Base-by-base conservation (phyloP, 2,888 invertebrate genomes). In the Hymenopus coronatus region DNA sequence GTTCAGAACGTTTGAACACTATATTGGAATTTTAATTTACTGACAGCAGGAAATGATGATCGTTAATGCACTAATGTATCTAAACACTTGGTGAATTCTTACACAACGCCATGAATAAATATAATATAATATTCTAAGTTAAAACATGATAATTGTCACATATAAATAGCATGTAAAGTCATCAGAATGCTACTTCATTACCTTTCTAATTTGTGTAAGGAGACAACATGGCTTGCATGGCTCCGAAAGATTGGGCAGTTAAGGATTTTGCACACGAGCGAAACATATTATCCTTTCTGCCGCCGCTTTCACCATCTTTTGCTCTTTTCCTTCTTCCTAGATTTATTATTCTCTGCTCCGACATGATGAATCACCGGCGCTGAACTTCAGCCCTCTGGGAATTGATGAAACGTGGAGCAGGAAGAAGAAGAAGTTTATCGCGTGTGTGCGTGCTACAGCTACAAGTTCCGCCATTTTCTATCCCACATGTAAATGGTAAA, bases 331-430 rank as follows among this genome's bases (percentile, higher is more conserved):
- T 70, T 85, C 30, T 40, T 28, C 40, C n/a, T 70, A 88, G 89
- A 89, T 88, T 89, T 89, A 88, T 89, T 89, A 89, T 89, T 85
- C 89, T 89, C 54, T 28, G 83, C 85, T 85, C 89, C 28, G 89
- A 81, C 88, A 88, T 85, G 88, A 88, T 89, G 84, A 86, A 81
- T 86, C 86, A 86, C 86, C 81, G 81, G n/a, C 86, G 25, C 86
- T 30, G 81, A 86, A 28, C 54, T 30, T 86, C 86, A 86, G 28
- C 86, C 81, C 30, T 28, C 81, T 30, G 54, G 81, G 81, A 86
- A 86, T 81, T 86, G 88, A 89, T 88, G 84, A 70, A 84, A 84
- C 28, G 83, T 27, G 40, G 88, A 40, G 83, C 46, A 20, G 84
- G 8, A 46, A 70, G 20, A 54, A 83, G 83, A 28, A 82, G 87